A percentile compares a stretch with the other conserved stretches of the same genome.
Conservation (phyloP, 2,888 invertebrate species). For the Harpagoxenus sublaevis region DNA sequence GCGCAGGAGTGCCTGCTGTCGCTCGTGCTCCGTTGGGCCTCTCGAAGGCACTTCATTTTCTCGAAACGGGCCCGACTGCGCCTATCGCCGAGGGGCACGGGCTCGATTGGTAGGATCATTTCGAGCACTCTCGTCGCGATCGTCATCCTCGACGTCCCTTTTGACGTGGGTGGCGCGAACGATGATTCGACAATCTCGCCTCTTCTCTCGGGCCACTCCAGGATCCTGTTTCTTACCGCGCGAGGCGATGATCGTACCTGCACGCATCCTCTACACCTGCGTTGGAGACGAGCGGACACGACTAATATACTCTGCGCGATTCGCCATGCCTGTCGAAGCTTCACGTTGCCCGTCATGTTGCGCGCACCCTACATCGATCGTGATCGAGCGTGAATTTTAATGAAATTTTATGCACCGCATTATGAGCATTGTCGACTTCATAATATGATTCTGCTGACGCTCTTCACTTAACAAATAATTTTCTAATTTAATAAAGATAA, state of each 20-base stretch:
- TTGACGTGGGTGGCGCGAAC: constrained; percentile 69
- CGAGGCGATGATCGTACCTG: constrained; percentile 50
- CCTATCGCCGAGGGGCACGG: constrained; percentile 50
- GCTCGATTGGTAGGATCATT: constrained; percentile 68
- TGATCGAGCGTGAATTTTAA: constrained; percentile 26
- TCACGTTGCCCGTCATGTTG: constrained; percentile 27
- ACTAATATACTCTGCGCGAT: constrained; percentile 49
- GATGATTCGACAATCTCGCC: constrained; percentile 71
- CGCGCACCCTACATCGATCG: constrained; percentile 19
- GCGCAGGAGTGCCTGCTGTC: constrained; percentile 69
- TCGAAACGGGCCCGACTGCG: constrained; percentile 66
- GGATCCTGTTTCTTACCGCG: constrained; percentile 55
- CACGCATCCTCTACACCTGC: constrained; percentile 50
- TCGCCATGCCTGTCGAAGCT: constrained; percentile 39
- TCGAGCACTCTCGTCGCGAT: constrained; percentile 64
- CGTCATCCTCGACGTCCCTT: constrained; percentile 53
- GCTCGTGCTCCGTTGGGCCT: constrained; percentile 43
- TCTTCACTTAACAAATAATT: constrained; percentile 10
- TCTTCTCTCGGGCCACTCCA: constrained; percentile 57
- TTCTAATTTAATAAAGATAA: neutral
- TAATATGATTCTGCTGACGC: neutral
- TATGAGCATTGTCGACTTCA: neutral
- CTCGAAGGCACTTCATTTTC: constrained; percentile 64
- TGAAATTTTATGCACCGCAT: constrained; percentile 21
- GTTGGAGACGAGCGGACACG: constrained; percentile 28